Evolutionary conservation across 1,140 invertebrate species (phyloP).

Genomic region (Linepithema humile): DNA sequence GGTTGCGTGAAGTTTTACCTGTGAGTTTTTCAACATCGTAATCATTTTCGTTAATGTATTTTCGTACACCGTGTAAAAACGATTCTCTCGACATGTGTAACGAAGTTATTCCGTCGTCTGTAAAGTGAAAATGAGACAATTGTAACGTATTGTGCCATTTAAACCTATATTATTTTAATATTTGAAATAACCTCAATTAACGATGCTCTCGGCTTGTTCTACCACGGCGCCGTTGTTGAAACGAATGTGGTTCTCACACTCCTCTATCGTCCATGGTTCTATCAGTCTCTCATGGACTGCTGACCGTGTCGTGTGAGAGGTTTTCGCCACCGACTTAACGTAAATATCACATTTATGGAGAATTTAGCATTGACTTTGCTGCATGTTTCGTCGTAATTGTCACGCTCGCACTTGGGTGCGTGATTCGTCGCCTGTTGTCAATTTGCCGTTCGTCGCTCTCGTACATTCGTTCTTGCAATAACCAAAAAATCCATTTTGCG

Average conservation of each 20-base stretch:
- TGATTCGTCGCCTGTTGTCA: slow-evolving; percentile 59
- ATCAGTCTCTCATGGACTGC: slow-evolving; percentile 75
- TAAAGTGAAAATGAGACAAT: neutral
- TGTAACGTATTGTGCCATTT: neutral
- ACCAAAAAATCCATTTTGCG: slow-evolving; percentile 69
- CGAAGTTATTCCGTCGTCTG: neutral
- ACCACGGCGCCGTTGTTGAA: slow-evolving; percentile 62
- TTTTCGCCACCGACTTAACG: slow-evolving; percentile 77
- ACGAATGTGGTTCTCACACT: slow-evolving; percentile 33
- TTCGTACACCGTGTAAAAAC: neutral
- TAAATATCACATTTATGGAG: slow-evolving; percentile 77
- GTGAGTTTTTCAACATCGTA: slow-evolving; percentile 54
- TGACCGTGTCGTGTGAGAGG: slow-evolving; percentile 69
- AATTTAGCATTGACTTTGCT: slow-evolving; percentile 62
- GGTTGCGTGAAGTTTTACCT: slow-evolving; percentile 61
- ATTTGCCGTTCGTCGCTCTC: slow-evolving; percentile 42
- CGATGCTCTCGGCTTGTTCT: slow-evolving; percentile 41
- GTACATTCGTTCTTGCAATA: slow-evolving; percentile 63
- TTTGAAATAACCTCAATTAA: slow-evolving; percentile 75
- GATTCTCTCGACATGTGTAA: neutral
- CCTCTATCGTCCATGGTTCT: neutral
- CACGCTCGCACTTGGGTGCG: neutral
- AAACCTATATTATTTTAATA: neutral
- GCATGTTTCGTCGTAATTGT: slow-evolving; percentile 48
- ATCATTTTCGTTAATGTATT: slow-evolving; percentile 5